Evolutionary conservation across 2,113 vertebrate genomes (phyloP).

Genomic region (Anguilla japonica): DNA sequence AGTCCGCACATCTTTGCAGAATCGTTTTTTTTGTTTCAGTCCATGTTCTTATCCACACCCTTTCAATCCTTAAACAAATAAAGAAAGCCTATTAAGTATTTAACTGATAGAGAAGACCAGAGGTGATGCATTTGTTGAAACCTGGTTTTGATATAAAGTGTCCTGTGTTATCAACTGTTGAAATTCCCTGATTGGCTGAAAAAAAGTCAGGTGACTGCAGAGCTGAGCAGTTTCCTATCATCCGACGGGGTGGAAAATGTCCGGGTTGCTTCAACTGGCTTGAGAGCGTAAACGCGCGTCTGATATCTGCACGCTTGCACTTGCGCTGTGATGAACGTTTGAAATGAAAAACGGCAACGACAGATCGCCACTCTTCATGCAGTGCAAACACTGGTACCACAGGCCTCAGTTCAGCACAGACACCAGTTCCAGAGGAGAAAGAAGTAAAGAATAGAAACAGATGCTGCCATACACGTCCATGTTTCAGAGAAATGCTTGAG

Average conservation of each 20-base stretch:
- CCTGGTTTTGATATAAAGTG: conserved; percentile 51
- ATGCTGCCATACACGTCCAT: conserved; percentile 67
- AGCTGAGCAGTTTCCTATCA: conserved; percentile 67
- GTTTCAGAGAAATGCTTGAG: conserved; percentile 55
- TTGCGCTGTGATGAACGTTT: conserved; percentile 54
- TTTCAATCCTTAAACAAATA: conserved; percentile 30
- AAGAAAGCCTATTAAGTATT: conserved; percentile 41
- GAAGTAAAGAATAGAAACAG: conserved; percentile 45
- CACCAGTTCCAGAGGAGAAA: conserved; percentile 49
- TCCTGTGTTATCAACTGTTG: conserved; percentile 63
- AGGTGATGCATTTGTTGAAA: conserved; percentile 58
- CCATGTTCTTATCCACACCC: conserved; percentile 49
- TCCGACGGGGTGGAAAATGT: conserved; percentile 60
- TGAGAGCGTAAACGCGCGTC: conserved; percentile 42
- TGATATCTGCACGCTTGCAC: conserved; percentile 56
- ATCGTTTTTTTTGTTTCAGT: conserved; percentile 54
- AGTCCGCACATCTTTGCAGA: conserved; percentile 53
- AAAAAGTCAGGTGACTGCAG: conserved; percentile 76
- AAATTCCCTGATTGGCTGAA: conserved; percentile 81
- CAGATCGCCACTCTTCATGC: conserved; percentile 60
- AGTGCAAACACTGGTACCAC: conserved; percentile 55
- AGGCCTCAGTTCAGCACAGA: conserved; percentile 53
- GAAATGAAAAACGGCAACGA: conserved; percentile 48
- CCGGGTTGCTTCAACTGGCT: conserved; percentile 52
- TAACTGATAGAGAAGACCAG: conserved; percentile 49